Conservation (phyloP, 1,140 invertebrate genomes). For the Gonioctena quinquepunctata region DNA sequence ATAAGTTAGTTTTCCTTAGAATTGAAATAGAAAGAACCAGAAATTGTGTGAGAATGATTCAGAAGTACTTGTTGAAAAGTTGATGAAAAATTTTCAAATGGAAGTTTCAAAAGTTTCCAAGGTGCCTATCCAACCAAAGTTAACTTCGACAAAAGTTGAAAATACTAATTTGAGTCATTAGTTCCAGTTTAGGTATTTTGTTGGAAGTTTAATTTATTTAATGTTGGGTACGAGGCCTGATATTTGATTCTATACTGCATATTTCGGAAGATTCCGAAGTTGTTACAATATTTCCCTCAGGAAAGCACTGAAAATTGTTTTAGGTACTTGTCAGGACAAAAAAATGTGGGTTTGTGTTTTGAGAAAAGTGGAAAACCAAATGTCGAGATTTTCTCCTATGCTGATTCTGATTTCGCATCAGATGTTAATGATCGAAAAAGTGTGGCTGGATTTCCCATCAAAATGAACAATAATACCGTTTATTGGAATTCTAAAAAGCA, state of each 20-base stretch:
- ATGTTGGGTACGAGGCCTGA: conserved; percentile 21
- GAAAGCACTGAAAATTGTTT: conserved; percentile 12
- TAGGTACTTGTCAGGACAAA: too few relatives aligned
- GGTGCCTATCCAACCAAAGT: neutral
- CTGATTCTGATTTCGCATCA: conserved; percentile 16
- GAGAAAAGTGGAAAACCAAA: neutral
- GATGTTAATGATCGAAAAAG: conserved; percentile 33
- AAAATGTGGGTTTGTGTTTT: neutral
- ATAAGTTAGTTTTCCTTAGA: neutral
- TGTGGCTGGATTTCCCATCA: conserved; percentile 24
- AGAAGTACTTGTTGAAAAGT: neutral
- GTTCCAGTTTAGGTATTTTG: neutral
- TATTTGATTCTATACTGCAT: conserved; percentile 5
- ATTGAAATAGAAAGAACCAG: neutral
- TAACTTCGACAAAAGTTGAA: neutral
- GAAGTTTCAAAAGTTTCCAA: neutral
- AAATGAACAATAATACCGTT: conserved; percentile 25
- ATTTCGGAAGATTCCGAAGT: conserved; percentile 23
- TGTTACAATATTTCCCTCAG: neutral
- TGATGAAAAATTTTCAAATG: neutral
- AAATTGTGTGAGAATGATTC: neutral
- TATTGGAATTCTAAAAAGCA: conserved; percentile 38
- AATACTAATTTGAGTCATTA: neutral
- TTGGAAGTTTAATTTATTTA: conserved; percentile 2
- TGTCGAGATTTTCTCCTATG: conserved; percentile 6